phyloP scores from a whole-genome alignment of 2,888 invertebrate genomes.

The Ichneumon xanthorius region DNA sequence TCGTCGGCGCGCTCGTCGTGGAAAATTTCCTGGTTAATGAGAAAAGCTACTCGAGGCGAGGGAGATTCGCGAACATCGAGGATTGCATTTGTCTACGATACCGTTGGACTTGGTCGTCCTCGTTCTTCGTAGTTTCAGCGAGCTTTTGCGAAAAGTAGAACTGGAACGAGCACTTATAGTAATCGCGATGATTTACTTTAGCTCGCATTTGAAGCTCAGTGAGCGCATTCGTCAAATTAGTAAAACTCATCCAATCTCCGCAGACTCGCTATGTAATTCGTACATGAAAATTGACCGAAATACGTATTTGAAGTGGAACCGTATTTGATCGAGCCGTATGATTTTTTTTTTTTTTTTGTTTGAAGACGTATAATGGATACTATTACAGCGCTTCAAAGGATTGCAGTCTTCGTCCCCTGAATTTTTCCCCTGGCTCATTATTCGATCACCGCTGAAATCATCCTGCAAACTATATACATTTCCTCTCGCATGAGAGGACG shows the following conservation, averaged over 20 bases:
- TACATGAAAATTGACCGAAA: background rate
- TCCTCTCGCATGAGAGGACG: background rate
- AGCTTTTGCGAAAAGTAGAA: conserved; percentile 17
- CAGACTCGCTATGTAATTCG: background rate
- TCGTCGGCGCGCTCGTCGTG: conserved; percentile 13
- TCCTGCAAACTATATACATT: background rate
- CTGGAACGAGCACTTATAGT: conserved; percentile 7
- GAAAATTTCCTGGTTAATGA: conserved; percentile 11
- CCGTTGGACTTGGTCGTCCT: background rate
- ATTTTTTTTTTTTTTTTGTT: background rate
- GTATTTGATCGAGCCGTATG: background rate
- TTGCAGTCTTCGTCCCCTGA: no score
- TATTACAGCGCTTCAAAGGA: background rate
- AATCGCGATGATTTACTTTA: background rate
- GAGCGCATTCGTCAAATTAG: background rate
- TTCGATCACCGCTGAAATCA: no score
- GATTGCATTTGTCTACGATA: background rate
- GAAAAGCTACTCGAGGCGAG: background rate
- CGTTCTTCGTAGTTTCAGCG: background rate
- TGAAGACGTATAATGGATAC: background rate
- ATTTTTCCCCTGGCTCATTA: no score
- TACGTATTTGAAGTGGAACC: background rate
- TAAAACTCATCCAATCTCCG: background rate
- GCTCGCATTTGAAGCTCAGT: background rate
- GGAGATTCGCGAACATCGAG: conserved; percentile 1